A percentile compares a stretch with the other conserved stretches of the same genome.
Conservation (phyloP, 2,113 vertebrate genomes). For the Apteryx owenii region DNA sequence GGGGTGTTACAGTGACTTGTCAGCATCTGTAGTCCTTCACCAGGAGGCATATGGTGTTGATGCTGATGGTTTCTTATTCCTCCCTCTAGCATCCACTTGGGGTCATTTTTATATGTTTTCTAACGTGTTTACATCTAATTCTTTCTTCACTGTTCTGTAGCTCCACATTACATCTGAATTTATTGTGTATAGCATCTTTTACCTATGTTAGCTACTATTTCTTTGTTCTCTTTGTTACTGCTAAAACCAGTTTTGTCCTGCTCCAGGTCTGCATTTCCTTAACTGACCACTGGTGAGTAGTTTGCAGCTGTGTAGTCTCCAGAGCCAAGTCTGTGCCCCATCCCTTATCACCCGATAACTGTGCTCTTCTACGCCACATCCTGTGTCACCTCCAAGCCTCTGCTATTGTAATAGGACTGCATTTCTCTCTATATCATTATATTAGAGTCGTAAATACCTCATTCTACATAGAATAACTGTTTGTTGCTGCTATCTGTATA, state of each 20-base stretch:
- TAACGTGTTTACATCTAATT: not conserved
- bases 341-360: not conserved
- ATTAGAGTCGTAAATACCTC: not conserved
- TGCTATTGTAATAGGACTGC: not conserved
- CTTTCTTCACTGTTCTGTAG: not conserved
- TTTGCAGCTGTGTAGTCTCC: not conserved
- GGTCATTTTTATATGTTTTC: not conserved
- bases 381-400: not conserved
- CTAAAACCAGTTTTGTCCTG: not conserved
- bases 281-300: not conserved
- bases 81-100: not conserved
- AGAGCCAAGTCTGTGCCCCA: not conserved
- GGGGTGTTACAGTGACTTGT: rapidly evolving
- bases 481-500: not conserved
- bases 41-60: not conserved
- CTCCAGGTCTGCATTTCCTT: not conserved
- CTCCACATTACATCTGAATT: not conserved
- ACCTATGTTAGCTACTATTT: not conserved
- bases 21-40: not conserved
- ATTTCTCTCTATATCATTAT: not conserved
- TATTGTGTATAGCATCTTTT: not conserved
- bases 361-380: not conserved
- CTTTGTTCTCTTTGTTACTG: not conserved
- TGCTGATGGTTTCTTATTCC: not conserved
- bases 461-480: not conserved